These are phyloP conservation scores for Platycheirus albimanus DNA, from an alignment of 2,888 invertebrate species.

Conservation along the genomic window DNA sequence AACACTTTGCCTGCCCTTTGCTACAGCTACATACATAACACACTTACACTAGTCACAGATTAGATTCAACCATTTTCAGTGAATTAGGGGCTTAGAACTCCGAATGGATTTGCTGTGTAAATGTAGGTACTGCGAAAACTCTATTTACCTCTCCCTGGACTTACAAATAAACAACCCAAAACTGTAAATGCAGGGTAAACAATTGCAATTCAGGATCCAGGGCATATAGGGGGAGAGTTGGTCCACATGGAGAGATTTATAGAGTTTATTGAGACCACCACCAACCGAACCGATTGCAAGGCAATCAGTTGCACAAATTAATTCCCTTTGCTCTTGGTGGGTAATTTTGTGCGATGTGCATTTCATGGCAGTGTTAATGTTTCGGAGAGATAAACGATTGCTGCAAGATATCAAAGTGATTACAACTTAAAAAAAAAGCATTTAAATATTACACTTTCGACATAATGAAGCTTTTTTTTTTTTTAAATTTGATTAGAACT, in stretches of 20 bases:
- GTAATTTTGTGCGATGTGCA: slow-evolving; percentile 17
- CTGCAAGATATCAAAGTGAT: slow-evolving; percentile 42
- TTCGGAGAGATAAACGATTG: slow-evolving; percentile 20
- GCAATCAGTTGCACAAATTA: slow-evolving; percentile 56
- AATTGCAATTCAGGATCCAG: slow-evolving; percentile 13
- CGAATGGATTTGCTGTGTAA: slow-evolving; percentile 43
- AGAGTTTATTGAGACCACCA: slow-evolving; percentile 11
- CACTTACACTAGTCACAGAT: slow-evolving; percentile 39
- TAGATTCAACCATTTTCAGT: slow-evolving; percentile 56
- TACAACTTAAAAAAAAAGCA: slow-evolving; percentile 21
- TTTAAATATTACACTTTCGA: no score
- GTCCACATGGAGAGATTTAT: slow-evolving; percentile 45
- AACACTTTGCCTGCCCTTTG: not conserved
- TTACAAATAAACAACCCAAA: slow-evolving; percentile 25
- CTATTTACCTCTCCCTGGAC: slow-evolving; percentile 18
- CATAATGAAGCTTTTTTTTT: slow-evolving; percentile 20
- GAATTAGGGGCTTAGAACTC: slow-evolving; percentile 39
- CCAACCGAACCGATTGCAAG: slow-evolving; percentile 43
- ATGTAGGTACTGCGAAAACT: slow-evolving; percentile 27
- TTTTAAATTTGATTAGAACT: not conserved
- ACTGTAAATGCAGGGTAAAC: slow-evolving; percentile 44
- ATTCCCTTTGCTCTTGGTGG: slow-evolving; percentile 60
- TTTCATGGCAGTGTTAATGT: slow-evolving; percentile 22
- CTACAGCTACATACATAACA: slow-evolving; percentile 1
- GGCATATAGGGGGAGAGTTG: not conserved